A percentile compares a stretch with the other conserved stretches of the same genome.
These are phyloP conservation scores for Stenolophus ochropezus DNA, from an alignment of 2,888 invertebrate species.

Conservation along the genomic window DNA sequence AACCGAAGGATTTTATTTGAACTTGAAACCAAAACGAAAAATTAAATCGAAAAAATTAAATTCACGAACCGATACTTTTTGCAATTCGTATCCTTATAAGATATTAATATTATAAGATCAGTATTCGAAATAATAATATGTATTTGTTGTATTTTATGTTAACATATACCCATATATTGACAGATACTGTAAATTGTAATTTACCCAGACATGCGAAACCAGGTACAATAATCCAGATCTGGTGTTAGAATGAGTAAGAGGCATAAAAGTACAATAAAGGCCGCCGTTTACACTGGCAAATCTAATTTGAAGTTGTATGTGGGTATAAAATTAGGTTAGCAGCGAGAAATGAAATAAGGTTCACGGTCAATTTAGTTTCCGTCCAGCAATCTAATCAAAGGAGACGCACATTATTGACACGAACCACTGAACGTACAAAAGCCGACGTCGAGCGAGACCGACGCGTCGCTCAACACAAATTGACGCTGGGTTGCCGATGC, in stretches of 20 bases:
- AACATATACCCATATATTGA: no score
- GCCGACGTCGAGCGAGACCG: neutral
- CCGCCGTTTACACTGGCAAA: slow-evolving; percentile 23
- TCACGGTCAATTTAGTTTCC: slow-evolving; percentile 43
- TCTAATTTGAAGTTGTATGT: slow-evolving; percentile 36
- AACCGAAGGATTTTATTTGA: no score
- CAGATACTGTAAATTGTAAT: neutral
- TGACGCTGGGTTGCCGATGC: neutral
- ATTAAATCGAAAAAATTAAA: no score
- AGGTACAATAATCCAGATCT: neutral
- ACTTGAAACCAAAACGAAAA: no score
- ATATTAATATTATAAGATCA: no score
- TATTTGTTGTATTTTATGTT: no score
- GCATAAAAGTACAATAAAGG: slow-evolving; percentile 28
- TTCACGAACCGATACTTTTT: no score
- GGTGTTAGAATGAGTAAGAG: neutral
- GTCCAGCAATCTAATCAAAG: slow-evolving; percentile 41
- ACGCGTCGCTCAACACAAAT: neutral
- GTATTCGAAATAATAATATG: no score
- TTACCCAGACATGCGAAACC: neutral
- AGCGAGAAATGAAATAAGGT: slow-evolving; percentile 40
- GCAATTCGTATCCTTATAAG: no score
- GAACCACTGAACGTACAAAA: slow-evolving; percentile 44
- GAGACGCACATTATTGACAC: slow-evolving; percentile 45
- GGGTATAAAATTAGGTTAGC: slow-evolving; percentile 35